These are phyloP conservation scores for Circaetus gallicus DNA, from an alignment of 2,113 vertebrate species.

Conservation along the genomic window DNA sequence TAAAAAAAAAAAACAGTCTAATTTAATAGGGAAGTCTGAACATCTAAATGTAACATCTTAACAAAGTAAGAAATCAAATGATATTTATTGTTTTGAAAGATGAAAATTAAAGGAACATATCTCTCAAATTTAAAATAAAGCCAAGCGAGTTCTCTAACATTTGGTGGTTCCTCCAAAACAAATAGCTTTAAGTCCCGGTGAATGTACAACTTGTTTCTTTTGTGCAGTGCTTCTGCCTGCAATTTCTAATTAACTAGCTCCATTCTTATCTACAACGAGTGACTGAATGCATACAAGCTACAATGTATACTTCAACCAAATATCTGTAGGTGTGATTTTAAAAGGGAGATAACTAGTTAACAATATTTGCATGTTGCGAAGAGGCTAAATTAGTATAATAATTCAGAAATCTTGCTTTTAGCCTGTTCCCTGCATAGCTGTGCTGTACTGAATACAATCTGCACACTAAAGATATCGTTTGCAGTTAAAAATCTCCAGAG, in stretches of 20 bases:
- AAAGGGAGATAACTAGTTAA: conserved; percentile 32
- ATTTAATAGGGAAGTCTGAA: neutral
- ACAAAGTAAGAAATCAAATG: neutral
- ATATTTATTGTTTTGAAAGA: neutral
- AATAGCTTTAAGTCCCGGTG: conserved; percentile 13
- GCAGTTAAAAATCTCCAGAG: conserved; percentile 71
- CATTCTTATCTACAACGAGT: conserved; percentile 19
- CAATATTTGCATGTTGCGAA: conserved; percentile 14
- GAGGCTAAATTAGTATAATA: conserved; percentile 7
- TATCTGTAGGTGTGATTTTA: conserved; percentile 22
- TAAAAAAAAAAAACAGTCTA: neutral
- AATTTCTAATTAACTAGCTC: conserved; percentile 55
- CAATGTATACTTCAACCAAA: conserved; percentile 8
- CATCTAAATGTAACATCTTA: neutral
- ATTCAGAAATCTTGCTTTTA: conserved; percentile 43
- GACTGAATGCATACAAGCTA: neutral
- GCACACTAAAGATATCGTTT: conserved; percentile 63
- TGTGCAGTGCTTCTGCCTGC: conserved; percentile 21
- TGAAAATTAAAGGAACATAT: neutral
- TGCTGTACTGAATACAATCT: conserved; percentile 50
- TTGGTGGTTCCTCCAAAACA: conserved; percentile 30
- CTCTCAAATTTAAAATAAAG: conserved; percentile 11
- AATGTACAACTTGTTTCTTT: conserved; percentile 55
- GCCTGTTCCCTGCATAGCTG: conserved; percentile 42
- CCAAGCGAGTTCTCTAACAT: neutral